Evolutionary conservation across 2,888 invertebrate species (phyloP).

Genomic region (Sympetrum striolatum): DNA sequence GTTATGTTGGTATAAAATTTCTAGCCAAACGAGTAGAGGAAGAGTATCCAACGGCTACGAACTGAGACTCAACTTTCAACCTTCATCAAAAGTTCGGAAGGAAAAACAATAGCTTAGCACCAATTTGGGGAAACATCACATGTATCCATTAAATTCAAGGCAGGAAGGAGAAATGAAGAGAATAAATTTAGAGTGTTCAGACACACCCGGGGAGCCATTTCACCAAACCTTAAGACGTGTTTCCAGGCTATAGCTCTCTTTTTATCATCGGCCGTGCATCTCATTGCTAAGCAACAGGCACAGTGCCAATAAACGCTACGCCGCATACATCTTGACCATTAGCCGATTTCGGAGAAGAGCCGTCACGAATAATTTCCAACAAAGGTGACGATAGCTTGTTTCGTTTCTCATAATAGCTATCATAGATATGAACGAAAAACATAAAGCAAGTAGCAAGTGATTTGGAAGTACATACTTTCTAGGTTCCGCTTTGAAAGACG

Average conservation of each 20-base stretch:
- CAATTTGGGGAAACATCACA: background rate
- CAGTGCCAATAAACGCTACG: background rate
- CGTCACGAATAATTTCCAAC: background rate
- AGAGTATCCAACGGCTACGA: no score
- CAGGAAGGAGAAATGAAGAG: background rate
- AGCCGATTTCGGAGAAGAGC: background rate
- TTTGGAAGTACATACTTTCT: background rate
- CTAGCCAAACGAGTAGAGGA: no score
- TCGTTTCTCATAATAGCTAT: background rate
- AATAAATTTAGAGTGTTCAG: background rate
- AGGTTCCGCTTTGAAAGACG: background rate
- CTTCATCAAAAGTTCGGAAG: no score
- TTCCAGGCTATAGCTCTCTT: background rate
- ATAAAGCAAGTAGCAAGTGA: no score
- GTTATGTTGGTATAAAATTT: no score
- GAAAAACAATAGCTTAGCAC: no score
- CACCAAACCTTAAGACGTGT: background rate
- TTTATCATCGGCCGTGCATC: background rate
- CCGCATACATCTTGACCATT: background rate
- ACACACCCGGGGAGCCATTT: background rate
- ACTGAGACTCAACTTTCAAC: no score
- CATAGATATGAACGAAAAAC: background rate
- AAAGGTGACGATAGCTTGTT: background rate
- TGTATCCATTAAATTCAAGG: background rate
- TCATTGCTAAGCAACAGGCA: background rate